Evolutionary conservation across 2,888 invertebrate species (phyloP), one percentile per base, ranked within the genome.

Genomic region (Archips crataeganus): DNA sequence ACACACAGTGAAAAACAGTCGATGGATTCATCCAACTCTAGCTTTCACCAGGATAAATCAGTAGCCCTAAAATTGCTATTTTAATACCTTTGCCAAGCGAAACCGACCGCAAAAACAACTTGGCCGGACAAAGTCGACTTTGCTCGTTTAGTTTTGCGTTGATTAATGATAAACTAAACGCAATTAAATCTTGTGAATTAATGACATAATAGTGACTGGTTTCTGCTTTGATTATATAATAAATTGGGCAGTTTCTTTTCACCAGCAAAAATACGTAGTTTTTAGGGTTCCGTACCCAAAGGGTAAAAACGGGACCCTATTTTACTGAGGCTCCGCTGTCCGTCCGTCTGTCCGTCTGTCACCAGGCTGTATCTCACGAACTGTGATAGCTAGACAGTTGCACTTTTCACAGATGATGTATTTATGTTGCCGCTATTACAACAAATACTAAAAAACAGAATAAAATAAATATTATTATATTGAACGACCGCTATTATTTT

Each of bases 141-240:
- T 2, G 10, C 57, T 57, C 57, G 11, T 57, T 57, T 54, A 72
- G 57, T 67, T 45, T 42, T 8, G 47, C 49, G 42, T 63, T 59
- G 72, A 73, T 73, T 59, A 68, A 68, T 68, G 68, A 36, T 4
- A 49, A 51, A 42, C 68, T 68, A 60, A 73, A 63, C 63, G 63
- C 36, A 57, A 69, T 49, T 59, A 64, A 49, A 57, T 42, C 59
- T 69, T 63, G 10, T 57, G n/a, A 51, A 64, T 73, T 69, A 69
- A 57, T 64, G 47, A 68, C 42, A 63, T 42, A 63, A 51, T 59
- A 69, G 57, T 63, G 34, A 47, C 49, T 73, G 32, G 57, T 64
- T 73, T 73, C n/a, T 49, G 34, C 64, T 60, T 60, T n/a, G 47
- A 60, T 71, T 49, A 2, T 11, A 49, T 57, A 57, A 68, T 68